These are phyloP conservation scores for Eurytoma californica DNA, from an alignment of 2,888 invertebrate species.

Conservation along the genomic window DNA sequence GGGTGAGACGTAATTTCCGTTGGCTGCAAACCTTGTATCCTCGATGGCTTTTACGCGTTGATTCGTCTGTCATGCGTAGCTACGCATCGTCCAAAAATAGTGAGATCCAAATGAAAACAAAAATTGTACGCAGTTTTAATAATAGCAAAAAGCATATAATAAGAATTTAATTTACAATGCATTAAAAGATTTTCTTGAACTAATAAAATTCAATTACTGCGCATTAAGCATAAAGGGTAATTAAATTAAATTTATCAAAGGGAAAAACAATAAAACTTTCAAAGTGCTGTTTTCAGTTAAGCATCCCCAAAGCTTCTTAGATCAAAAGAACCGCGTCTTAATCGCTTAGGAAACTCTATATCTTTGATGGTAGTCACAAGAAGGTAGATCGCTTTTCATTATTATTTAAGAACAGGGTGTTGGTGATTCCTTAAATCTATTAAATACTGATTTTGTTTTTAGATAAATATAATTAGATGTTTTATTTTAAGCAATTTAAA, in stretches of 20 bases:
- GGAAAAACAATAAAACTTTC: too few species aligned
- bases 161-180: too few species aligned
- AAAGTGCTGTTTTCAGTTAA: too few species aligned
- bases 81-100: background rate
- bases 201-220: background rate
- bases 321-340: conserved; percentile 19
- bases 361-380: conserved; percentile 30
- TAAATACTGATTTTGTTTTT: conserved; percentile 23
- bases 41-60: conserved; percentile 36
- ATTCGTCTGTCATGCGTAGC: conserved; percentile 3
- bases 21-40: conserved; percentile 6
- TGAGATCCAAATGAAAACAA: too few species aligned
- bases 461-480: background rate
- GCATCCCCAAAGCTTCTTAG: background rate
- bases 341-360: conserved; percentile 12
- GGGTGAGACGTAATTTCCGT: conserved; percentile 51
- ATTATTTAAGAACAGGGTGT: conserved; percentile 10
- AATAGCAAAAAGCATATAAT: too few species aligned
- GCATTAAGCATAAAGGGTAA: background rate
- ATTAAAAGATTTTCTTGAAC: background rate
- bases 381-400: conserved; percentile 26
- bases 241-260: too few species aligned
- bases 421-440: conserved; percentile 1
- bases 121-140: too few species aligned
- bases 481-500: conserved; percentile 9